Evolutionary conservation across 2,113 vertebrate species (phyloP), one percentile per base, ranked within the genome.

Genomic region (Aldabrachelys gigantea): DNA sequence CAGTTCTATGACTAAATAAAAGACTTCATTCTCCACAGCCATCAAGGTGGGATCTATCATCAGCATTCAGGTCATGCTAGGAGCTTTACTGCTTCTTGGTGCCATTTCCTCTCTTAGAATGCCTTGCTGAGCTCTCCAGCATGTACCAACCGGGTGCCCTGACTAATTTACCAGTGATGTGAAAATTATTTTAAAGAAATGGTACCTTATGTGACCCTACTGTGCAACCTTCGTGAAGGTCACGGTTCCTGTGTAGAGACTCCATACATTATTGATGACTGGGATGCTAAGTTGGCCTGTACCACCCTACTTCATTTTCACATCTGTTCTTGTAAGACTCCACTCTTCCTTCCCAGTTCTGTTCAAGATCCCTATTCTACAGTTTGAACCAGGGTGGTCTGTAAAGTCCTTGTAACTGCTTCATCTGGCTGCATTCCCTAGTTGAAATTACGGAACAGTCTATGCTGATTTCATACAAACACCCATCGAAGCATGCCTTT

Each of bases 341-440:
- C 3, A 6, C 83, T 81, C 86, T 81, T n/a, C 53, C 82, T 94
- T 82, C 62, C 41, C 25, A 10, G 72, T 79, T 31, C 54, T 59
- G 4, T 78, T 50, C 78, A 59, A 75, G 47, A 41, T 80, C 52
- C 69, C 13, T 41, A 41, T 81, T 47, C n/a, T 2, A 44, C 65
- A 22, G 13, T 82, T 87, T 89, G 87, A 54, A 59, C 44, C 8
- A 0, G 22, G 49, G 0, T 62, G 35, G 85, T 62, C 90, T 95
- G 1, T 0, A 80, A 89, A 96, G 41, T 10, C 4, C 72, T 72
- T 0, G 0, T 6, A 89, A 38, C 11, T 29, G 9, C 82, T 89
- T 85, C 52, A 41, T 56, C 91, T 85, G 62, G 29, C 84, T 91
- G 50, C 0, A 1, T 87, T 91, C 56, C 47, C 22, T 41, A 83